Evolutionary conservation across 2,113 vertebrate genomes (phyloP), one percentile per base, ranked within the genome.

Genomic region (Ophiodon elongatus): DNA sequence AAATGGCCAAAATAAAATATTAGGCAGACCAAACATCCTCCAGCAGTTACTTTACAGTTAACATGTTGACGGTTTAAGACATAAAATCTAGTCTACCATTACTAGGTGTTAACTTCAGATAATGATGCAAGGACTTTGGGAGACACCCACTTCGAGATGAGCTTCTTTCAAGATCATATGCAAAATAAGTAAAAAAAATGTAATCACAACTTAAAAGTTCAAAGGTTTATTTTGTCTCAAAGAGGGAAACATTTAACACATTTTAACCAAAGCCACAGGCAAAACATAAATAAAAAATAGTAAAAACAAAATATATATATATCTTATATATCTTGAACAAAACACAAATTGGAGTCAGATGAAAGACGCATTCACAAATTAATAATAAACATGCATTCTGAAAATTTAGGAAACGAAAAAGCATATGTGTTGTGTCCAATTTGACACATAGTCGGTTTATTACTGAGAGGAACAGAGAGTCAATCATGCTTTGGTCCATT

Each of bases 401-500:
- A 19, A 60, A 47, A 62, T 50, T 1, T 21, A 14, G 10, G 9
- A 70, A 71, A 27, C 63, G 7, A 15, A 54, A 31, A 39, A 31
- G 52, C 39, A 31, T 5, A 21, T 4, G 27, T 39, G 31, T 39
- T n/a, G 41, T 43, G 29, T 69, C 27, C 15, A 41, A 17, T 52
- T 62, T 39, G 15, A 43, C 33, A 63, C 17, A 23, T 45, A 23
- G 27, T 4, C 11, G 60, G 39, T 1, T 5, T 29, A 3, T 25
- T 72, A 13, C 35, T 79, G 63, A n/a, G 56, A 23, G 35, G 57
- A 83, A 35, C 69, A 27, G 62, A 25, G 47, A 47, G 41, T 62
- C 52, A 19, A 1, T 65, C 21, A 14, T 77, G 50, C 23, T 9
- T 23, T 39, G 35, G 66, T 23, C 3, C 31, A 50, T 59, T 76